Evolutionary conservation across 2,797 vertebrate species (phyloP).

Genomic region (Phalanger gymnotis): DNA sequence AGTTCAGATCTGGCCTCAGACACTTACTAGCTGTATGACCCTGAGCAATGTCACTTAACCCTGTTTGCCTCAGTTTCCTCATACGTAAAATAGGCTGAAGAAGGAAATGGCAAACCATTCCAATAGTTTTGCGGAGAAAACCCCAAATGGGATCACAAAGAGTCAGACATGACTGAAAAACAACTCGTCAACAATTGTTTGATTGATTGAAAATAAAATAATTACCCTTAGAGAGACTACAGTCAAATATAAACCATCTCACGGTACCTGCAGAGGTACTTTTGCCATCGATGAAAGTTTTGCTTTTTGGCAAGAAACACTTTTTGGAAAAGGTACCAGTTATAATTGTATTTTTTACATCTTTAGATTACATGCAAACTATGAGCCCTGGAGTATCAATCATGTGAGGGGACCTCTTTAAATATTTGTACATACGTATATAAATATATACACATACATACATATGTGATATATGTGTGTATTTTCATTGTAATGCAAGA

Average conservation of each 20-base stretch:
- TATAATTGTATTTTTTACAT: not conserved
- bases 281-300: not conserved
- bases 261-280: not conserved
- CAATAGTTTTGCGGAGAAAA: not conserved
- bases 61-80: not conserved
- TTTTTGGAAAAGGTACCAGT: not conserved
- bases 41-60: not conserved
- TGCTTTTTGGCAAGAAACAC: not conserved
- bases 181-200: not conserved
- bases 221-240: not conserved
- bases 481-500: slow-evolving; percentile 44
- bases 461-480: slow-evolving; percentile 43
- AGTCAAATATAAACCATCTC: not conserved
- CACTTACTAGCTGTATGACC: not conserved
- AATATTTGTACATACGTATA: slow-evolving; percentile 32
- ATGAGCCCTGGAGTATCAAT: not conserved
- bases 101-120: not conserved
- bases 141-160: not conserved
- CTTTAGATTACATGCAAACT: not conserved
- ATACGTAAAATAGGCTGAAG: not conserved
- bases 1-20: not conserved
- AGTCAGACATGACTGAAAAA: not conserved
- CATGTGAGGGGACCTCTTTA: not conserved
- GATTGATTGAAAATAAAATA: not conserved
- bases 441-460: not conserved